Conservation (phyloP, 2,888 invertebrate genomes). For the Andrena chrysosceles region DNA sequence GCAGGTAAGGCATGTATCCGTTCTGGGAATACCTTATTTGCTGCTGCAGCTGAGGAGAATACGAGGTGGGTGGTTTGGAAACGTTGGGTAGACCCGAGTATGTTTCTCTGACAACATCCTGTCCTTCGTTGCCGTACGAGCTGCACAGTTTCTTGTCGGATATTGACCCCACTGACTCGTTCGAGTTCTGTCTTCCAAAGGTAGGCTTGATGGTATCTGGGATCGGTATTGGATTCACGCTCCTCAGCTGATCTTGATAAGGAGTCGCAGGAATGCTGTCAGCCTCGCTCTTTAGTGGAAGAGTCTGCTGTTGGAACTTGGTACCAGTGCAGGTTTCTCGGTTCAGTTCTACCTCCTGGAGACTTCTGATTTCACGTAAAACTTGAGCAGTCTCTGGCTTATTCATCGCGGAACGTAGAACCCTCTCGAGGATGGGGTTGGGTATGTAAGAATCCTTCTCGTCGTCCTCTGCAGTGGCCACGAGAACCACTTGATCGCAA, state of each 20-base stretch:
- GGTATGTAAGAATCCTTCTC: slow-evolving; percentile 96
- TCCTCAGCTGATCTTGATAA: slow-evolving; percentile 82
- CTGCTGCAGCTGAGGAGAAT: slow-evolving; percentile 78
- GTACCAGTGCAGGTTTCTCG: slow-evolving; percentile 81
- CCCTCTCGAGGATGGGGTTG: slow-evolving; percentile 95
- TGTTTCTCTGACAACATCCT: slow-evolving; percentile 75
- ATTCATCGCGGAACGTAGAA: slow-evolving; percentile 92
- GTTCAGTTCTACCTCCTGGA: slow-evolving; percentile 85
- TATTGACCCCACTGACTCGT: slow-evolving; percentile 72
- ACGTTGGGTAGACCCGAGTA: slow-evolving; percentile 61
- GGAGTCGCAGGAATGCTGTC: slow-evolving; percentile 82
- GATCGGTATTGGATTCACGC: slow-evolving; percentile 77
- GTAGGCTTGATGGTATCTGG: slow-evolving; percentile 71
- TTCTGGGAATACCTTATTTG: slow-evolving; percentile 81
- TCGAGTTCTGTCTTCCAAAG: slow-evolving; percentile 75
- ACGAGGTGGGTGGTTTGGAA: slow-evolving; percentile 72
- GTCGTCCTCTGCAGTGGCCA: slow-evolving; percentile 96
- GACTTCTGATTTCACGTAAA: slow-evolving; percentile 86
- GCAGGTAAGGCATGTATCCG: slow-evolving; percentile 75
- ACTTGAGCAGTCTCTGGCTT: slow-evolving; percentile 88
- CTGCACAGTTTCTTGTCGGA: slow-evolving; percentile 75
- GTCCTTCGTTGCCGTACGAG: slow-evolving; percentile 69
- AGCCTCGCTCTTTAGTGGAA: slow-evolving; percentile 84
- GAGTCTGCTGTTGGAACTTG: slow-evolving; percentile 84
- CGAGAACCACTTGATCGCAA: slow-evolving; percentile 96